Evolutionary conservation across 2,113 vertebrate genomes (phyloP), one percentile per base, ranked within the genome.

Genomic region (Notarius lentiginosus): DNA sequence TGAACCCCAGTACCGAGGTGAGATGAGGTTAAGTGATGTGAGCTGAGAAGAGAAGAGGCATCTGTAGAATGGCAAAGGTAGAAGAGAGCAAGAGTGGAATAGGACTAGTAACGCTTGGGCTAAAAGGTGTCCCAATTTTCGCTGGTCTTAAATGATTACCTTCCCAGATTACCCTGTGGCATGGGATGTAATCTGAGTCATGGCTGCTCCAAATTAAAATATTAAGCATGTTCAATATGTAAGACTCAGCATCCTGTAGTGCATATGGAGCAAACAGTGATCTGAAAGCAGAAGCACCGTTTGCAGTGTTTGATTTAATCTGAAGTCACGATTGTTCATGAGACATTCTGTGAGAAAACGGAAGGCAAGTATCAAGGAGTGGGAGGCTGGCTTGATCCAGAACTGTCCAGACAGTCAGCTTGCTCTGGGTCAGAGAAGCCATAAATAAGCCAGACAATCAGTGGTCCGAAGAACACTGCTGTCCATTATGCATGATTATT

Each of bases 351-450:
- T 51, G 24, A 27, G 24, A 79, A 79, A 79, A 27, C 51, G 30
- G 49, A 77, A 55, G 75, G 20, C 24, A 55, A 17, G 20, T 24
- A 10, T 24, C 15, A 10, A 61, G 1, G 34, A 24, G 79, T 61
- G 61, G 87, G 61, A 61, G 80, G 61, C 82, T 86, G 89, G n/a
- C 56, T 70, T 17, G n/a, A 41, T 72, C 7, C 53, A 86, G 68
- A 77, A 55, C 85, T 72, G 89, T 90, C 89, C 88, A 90, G 89
- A 88, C 89, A 65, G 34, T 12, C 89, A 82, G 84, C 85, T 87
- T 88, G 76, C 72, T 79, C 66, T 84, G 72, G 84, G 84, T 81
- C 85, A 87, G 68, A 82, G 85, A 60, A 84, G 68, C 84, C 75
- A 65, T 88, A 88, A 90, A 88, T 82, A 88, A 77, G 84, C 76